A percentile compares a stretch with the other conserved stretches of the same genome.
Evolutionary conservation across 2,888 invertebrate genomes (phyloP).

Genomic region (Tribolium freemani): DNA sequence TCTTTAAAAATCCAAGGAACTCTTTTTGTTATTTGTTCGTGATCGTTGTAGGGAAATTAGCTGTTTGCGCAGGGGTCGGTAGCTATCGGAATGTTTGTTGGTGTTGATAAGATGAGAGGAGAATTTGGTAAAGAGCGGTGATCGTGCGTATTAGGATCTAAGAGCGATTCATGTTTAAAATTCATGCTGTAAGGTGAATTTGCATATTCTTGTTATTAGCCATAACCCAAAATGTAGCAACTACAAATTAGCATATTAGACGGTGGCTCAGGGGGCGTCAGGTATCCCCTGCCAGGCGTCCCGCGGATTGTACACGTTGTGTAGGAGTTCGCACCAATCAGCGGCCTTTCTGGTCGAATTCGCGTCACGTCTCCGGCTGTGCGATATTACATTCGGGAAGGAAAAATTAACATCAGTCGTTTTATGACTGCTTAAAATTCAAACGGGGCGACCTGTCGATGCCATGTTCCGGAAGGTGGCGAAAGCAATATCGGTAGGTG

Average conservation of each 20-base stretch:
- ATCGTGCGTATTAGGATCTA: neutral
- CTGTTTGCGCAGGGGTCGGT: too few species aligned
- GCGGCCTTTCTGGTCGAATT: slow-evolving; percentile 51
- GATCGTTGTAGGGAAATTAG: too few species aligned
- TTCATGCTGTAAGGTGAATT: slow-evolving; percentile 51
- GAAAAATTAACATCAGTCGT: slow-evolving; percentile 69
- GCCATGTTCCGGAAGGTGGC: slow-evolving; percentile 48
- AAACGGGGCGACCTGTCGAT: slow-evolving; percentile 54
- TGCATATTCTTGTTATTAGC: slow-evolving; percentile 59
- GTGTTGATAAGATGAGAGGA: neutral
- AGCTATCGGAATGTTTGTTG: neutral
- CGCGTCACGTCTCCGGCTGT: slow-evolving; percentile 57
- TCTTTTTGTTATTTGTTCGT: too few species aligned
- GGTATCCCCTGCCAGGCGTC: slow-evolving; percentile 44
- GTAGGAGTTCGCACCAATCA: slow-evolving; percentile 57
- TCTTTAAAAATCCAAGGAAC: too few species aligned
- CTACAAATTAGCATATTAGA: slow-evolving; percentile 59
- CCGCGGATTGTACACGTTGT: slow-evolving; percentile 43
- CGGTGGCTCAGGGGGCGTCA: slow-evolving; percentile 43
- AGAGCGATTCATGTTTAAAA: slow-evolving; percentile 43
- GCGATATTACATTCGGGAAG: slow-evolving; percentile 66
- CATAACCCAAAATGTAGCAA: slow-evolving; percentile 59
- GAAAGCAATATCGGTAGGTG: slow-evolving; percentile 49
- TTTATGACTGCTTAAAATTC: slow-evolving; percentile 68
- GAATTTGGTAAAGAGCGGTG: neutral